Evolutionary conservation across 2,888 invertebrate species (phyloP), one percentile per base, ranked within the genome.

Genomic region (Caenorhabditis uteleia): DNA sequence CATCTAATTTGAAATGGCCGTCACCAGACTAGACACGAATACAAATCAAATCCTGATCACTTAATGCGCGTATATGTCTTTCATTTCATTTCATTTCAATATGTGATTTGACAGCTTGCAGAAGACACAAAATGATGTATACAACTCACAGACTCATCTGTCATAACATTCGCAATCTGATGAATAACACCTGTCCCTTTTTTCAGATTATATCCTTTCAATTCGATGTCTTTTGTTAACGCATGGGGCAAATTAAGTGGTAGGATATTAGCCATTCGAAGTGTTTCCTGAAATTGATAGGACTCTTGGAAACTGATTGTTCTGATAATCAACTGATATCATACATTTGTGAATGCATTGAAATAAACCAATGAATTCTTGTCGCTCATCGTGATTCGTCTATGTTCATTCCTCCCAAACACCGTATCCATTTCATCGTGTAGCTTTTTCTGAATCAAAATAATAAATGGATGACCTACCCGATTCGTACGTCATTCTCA

Each of bases 91-190:
- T 36, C 31, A 20, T 27, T 21, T 31, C 29, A 33, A 21, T 7
- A 48, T 44, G 18, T 61, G n/a, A n/a, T n/a, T n/a, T n/a, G n/a
- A n/a, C n/a, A n/a, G n/a, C n/a, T n/a, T n/a, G n/a, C n/a, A n/a
- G n/a, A n/a, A n/a, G n/a, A n/a, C 16, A 16, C 8, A 4, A 16
- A 10, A 38, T 2, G 3, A 7, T 23, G 47, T 23, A 10, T 27
- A 16, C 38, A 38, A 45, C 50, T 50, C 16, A 57, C 57, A 18
- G 44, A 53, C 33, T 69, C 68, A 56, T 70, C 67, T 18, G 56
- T 64, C 34, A 70, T 51, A 4, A 70, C 70, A 18, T 59, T 64
- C 7, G 67, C 59, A 20, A 70, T 70, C 33, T 70, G 70, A 31
- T 67, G 58, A 10, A 70, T 59, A 3, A 70, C 48, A 14, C 53